A percentile compares a stretch with the other conserved stretches of the same genome.
These are phyloP conservation scores for Colistium nudipinnis DNA, from an alignment of 2,113 vertebrate species.

Conservation along the genomic window DNA sequence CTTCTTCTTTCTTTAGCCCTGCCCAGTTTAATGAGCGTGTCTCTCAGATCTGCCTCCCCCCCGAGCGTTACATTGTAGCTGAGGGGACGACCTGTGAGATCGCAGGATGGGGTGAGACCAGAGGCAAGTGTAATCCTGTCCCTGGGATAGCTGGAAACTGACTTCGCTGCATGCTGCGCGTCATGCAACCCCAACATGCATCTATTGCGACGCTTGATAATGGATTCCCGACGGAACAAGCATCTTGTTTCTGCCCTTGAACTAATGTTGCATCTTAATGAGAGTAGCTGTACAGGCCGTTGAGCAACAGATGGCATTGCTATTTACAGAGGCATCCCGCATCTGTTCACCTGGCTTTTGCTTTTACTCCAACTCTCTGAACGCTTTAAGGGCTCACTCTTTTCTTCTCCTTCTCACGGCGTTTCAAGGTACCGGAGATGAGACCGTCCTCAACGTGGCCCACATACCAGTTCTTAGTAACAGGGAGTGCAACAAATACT, in stretches of 20 bases:
- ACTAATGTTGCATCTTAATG: conserved; percentile 46
- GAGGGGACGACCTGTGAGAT: conserved; percentile 89
- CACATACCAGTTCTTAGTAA: conserved; percentile 86
- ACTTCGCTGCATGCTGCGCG: not conserved
- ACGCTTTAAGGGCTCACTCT: conserved; percentile 18
- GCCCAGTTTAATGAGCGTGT: conserved; percentile 87
- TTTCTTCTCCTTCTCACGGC: conserved; percentile 2
- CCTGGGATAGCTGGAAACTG: conserved; percentile 1
- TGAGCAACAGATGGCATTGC: conserved; percentile 58
- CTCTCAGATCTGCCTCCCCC: conserved; percentile 94
- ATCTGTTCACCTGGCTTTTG: conserved; percentile 47
- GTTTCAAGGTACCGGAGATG: conserved; percentile 83
- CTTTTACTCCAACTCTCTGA: conserved; percentile 17
- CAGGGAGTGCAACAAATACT: conserved; percentile 84
- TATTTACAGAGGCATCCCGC: conserved; percentile 50
- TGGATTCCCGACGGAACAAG: conserved; percentile 8
- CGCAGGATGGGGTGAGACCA: conserved; percentile 93
- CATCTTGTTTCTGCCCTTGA: conserved; percentile 36
- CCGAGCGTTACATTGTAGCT: conserved; percentile 88
- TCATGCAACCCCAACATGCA: conserved; percentile 1
- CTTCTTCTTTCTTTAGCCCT: conserved; percentile 73
- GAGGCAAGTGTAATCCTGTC: conserved; percentile 79
- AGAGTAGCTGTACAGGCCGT: conserved; percentile 7
- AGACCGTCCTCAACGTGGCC: conserved; percentile 88
- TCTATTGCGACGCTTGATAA: conserved; percentile 21